Conservation (phyloP, 1,140 invertebrate genomes). For the Araneus ventricosus region DNA sequence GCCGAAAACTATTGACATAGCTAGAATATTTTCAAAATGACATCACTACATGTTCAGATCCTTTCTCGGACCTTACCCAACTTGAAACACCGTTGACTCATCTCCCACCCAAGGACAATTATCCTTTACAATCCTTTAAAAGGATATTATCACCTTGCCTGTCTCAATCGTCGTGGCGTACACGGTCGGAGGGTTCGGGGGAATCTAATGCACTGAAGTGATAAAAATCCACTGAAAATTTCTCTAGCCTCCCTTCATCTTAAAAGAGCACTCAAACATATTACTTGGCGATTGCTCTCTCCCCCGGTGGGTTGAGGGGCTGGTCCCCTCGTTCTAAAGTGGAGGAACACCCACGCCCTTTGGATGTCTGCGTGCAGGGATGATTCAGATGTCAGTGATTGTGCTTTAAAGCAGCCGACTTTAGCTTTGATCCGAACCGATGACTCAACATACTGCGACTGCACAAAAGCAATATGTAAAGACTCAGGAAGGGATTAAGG, state of each 20-base stretch:
- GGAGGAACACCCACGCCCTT: slow-evolving; percentile 6
- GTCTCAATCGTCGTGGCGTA: background rate
- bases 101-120: background rate
- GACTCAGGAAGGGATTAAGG: slow-evolving; percentile 34
- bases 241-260: background rate
- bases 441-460: background rate
- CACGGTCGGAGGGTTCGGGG: background rate
- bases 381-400: slow-evolving; percentile 57
- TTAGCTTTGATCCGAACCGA: background rate
- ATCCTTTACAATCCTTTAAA: slow-evolving; percentile 45
- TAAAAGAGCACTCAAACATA: slow-evolving; percentile 50
- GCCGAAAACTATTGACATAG: too few species aligned
- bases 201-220: background rate
- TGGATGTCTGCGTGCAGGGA: background rate
- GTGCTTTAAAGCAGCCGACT: background rate
- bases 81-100: slow-evolving; percentile 14
- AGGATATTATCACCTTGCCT: slow-evolving; percentile 10
- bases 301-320: background rate
- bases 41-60: background rate
- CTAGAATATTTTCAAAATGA: background rate
- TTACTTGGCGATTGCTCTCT: slow-evolving; percentile 53
- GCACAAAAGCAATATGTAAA: slow-evolving; percentile 42
- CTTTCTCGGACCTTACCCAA: background rate
- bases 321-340: background rate
- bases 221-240: background rate